Evolutionary conservation across 2,888 invertebrate genomes (phyloP).

Genomic region (Teleiodes luculella): DNA sequence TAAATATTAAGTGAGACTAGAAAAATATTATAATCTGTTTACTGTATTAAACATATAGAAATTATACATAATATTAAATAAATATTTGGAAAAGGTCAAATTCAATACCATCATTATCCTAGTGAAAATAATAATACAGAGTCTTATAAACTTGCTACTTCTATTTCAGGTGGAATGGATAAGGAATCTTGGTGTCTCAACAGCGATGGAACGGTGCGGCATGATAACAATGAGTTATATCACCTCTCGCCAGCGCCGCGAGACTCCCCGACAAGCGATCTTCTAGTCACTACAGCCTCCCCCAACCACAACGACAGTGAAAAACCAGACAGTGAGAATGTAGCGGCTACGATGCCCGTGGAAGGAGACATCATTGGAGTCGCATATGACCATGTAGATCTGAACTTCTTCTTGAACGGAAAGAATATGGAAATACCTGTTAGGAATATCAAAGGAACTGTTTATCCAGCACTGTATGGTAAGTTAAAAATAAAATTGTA

Average conservation of each 20-base stretch:
- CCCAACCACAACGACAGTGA: conserved; percentile 48
- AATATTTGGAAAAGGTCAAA: no score
- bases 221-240: conserved; percentile 88
- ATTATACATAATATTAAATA: no score
- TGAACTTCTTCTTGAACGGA: conserved; percentile 97
- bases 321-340: conserved; percentile 49
- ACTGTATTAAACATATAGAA: no score
- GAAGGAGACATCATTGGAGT: conserved; percentile 97
- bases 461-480: conserved; percentile 96
- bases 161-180: conserved; percentile 86
- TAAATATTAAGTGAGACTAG: no score
- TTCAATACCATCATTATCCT: background rate
- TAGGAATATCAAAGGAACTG: conserved; percentile 92
- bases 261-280: conserved; percentile 64
- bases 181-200: conserved; percentile 95
- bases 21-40: no score
- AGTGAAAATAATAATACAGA: background rate
- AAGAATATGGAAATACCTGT: conserved; percentile 90
- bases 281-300: conserved; percentile 60
- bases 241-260: conserved; percentile 75
- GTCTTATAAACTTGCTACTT: no score
- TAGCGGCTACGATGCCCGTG: conserved; percentile 79
- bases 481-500: conserved; percentile 38
- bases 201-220: conserved; percentile 91
- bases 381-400: conserved; percentile 96